phyloP scores from a whole-genome alignment of 1,140 invertebrate genomes.

The Marisa cornuarietis region DNA sequence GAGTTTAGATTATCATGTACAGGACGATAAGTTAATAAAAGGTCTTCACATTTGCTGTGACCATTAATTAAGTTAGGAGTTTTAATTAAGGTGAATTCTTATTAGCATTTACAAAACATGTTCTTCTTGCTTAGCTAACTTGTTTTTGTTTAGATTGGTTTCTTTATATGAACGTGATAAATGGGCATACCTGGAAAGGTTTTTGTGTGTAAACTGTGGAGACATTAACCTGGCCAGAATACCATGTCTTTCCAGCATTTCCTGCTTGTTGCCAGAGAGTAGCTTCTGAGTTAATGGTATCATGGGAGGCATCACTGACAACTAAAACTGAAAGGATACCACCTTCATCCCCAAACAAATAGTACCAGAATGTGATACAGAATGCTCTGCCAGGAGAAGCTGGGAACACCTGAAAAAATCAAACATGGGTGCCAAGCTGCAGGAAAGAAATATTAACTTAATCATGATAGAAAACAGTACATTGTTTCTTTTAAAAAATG shows the following conservation, averaged over 20 bases:
- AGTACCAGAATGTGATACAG: conserved; percentile 58
- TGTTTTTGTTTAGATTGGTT: too few relatives aligned
- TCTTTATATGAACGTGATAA: neutral
- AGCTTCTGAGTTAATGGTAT: conserved; percentile 42
- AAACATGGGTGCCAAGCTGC: too few relatives aligned
- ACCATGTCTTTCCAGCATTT: conserved; percentile 41
- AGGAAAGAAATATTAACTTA: neutral
- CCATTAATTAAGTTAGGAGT: too few relatives aligned
- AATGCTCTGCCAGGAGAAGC: conserved; percentile 14
- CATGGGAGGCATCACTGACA: conserved; percentile 37
- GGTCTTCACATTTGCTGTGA: too few relatives aligned
- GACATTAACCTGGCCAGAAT: conserved; percentile 47
- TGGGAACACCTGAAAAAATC: neutral
- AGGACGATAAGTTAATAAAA: too few relatives aligned
- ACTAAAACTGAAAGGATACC: conserved; percentile 44
- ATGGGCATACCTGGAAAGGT: conserved; percentile 46
- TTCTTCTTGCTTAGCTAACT: too few relatives aligned
- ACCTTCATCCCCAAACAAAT: conserved; percentile 58
- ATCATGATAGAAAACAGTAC: too few relatives aligned
- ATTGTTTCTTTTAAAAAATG: too few relatives aligned
- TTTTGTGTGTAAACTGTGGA: conserved; percentile 44
- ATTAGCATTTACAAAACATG: too few relatives aligned
- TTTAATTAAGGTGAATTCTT: too few relatives aligned
- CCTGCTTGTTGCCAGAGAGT: conserved; percentile 46
- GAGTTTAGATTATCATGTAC: too few relatives aligned